These are phyloP conservation scores for Berghia stephanieae DNA, from an alignment of 1,140 invertebrate species.

Conservation along the genomic window DNA sequence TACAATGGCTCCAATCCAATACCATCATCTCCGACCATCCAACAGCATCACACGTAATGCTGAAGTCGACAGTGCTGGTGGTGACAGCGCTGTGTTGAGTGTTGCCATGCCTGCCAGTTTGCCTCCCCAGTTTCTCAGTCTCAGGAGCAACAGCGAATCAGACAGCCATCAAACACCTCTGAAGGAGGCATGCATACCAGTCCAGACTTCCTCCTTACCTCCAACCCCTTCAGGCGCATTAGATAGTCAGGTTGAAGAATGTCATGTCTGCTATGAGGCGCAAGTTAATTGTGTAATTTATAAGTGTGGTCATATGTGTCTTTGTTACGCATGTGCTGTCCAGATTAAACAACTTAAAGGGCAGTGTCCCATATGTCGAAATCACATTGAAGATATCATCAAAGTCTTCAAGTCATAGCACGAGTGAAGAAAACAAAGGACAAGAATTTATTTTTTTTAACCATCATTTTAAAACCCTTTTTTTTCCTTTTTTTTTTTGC, in stretches of 20 bases:
- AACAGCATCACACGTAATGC: neutral
- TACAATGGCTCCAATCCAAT: slow-evolving; percentile 24
- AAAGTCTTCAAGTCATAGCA: slow-evolving; percentile 74
- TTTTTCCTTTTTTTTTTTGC: too few relatives aligned
- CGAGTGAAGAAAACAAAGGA: too few relatives aligned
- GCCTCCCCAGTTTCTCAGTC: slow-evolving; percentile 40
- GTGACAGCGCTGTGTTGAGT: slow-evolving; percentile 35
- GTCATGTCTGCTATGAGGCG: slow-evolving; percentile 94
- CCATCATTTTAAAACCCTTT: too few relatives aligned
- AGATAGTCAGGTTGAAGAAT: slow-evolving; percentile 72
- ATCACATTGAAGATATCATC: slow-evolving; percentile 92
- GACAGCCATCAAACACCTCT: slow-evolving; percentile 35
- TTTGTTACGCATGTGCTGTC: slow-evolving; percentile 95
- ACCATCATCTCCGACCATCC: slow-evolving; percentile 38
- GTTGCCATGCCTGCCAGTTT: slow-evolving; percentile 39
- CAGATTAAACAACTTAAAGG: slow-evolving; percentile 87
- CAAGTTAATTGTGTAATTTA: slow-evolving; percentile 92
- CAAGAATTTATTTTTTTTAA: too few relatives aligned
- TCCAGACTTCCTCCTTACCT: slow-evolving; percentile 29
- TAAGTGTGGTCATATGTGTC: slow-evolving; percentile 98
- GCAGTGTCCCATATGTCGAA: slow-evolving; percentile 93
- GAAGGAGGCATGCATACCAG: slow-evolving; percentile 25
- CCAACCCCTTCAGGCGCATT: slow-evolving; percentile 6
- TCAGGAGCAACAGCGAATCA: slow-evolving; percentile 48
- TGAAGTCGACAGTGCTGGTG: neutral